Evolutionary conservation across 2,113 vertebrate genomes (phyloP), one percentile per base, ranked within the genome.

Genomic region (Stomatorhinus ivindoensis): DNA sequence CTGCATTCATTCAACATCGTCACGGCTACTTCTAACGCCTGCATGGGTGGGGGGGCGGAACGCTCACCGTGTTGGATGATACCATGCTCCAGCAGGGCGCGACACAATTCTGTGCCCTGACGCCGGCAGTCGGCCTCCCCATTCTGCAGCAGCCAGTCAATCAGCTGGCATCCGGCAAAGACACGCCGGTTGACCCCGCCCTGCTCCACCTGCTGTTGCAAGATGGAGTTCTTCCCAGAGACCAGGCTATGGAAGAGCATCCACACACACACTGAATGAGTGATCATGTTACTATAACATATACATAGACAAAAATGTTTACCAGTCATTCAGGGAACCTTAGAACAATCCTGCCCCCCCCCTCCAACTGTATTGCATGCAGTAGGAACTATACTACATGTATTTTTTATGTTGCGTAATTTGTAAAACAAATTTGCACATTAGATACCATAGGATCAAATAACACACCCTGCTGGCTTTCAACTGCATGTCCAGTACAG

Each of bases 71-170:
- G 97, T 90, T 97, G 97, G 90, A 97, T 96, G 92, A 98, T 97
- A 47, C 96, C 96, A 0, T 97, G 94, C 91, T 97, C 96, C 90
- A 97, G 94, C 90, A 97, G 93, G 0, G 94, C 93, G 4, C 92
- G 93, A 65, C 96, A 96, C 90, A 97, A 91, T 89, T 96, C 96
- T 89, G 96, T 92, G 0, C 95, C 97, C 6, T 94, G 95, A 65
- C 95, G 91, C 39, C 97, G 92, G 93, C 93, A 96, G 46, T 95
- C 94, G 0, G 90, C 94, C 90, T 98, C 96, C 87, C 96, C 95
- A 9, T 97, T 96, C 91, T 96, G 95, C 17, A 97, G 51, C 1
- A 98, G 94, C 96, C 97, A 97, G 93, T 97, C 96, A 0, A 97
- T 93, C 89, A 97, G 91, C 91, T 97, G 95, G 2, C 94, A 96